phyloP scores from a whole-genome alignment of 2,797 vertebrate genomes.

The Myripristis murdjan region DNA sequence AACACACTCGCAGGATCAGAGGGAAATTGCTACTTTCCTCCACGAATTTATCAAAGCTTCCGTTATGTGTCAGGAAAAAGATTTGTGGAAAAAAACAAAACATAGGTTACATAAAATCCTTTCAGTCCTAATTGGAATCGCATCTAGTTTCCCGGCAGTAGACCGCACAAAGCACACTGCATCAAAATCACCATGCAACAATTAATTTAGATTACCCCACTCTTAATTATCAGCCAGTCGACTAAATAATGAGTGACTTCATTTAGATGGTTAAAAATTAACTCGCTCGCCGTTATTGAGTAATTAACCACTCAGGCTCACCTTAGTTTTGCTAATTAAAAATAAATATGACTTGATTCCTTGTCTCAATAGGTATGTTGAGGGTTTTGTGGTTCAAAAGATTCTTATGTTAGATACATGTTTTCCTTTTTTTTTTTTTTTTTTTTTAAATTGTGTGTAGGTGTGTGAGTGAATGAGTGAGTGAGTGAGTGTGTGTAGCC shows the following conservation, averaged over 20 bases:
- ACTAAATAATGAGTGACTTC: constrained; percentile 95
- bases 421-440: too few species aligned
- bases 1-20: constrained; percentile 89
- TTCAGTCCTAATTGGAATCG: constrained; percentile 91
- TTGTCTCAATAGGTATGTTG: constrained; percentile 84
- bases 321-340: constrained; percentile 99
- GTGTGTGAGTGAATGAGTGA: too few species aligned
- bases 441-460: too few species aligned
- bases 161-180: constrained; percentile 86
- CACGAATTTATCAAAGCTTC: constrained; percentile 88
- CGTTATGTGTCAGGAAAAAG: constrained; percentile 78
- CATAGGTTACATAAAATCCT: constrained; percentile 88
- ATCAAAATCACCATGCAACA: constrained; percentile 93
- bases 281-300: constrained; percentile 96
- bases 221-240: constrained; percentile 99
- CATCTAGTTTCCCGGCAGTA: constrained; percentile 88
- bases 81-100: constrained; percentile 72
- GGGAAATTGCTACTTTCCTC: constrained; percentile 87
- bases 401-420: constrained; percentile 16
- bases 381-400: constrained; percentile 39
- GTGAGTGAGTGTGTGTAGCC: too few species aligned
- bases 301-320: constrained; percentile 97
- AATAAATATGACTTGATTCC: constrained; percentile 94
- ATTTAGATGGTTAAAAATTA: constrained; percentile 99
- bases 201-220: constrained; percentile 97